A percentile compares a stretch with the other conserved stretches of the same genome.
phyloP scores from a whole-genome alignment of 2,888 invertebrate species.

The Pemphredon lugubris region DNA sequence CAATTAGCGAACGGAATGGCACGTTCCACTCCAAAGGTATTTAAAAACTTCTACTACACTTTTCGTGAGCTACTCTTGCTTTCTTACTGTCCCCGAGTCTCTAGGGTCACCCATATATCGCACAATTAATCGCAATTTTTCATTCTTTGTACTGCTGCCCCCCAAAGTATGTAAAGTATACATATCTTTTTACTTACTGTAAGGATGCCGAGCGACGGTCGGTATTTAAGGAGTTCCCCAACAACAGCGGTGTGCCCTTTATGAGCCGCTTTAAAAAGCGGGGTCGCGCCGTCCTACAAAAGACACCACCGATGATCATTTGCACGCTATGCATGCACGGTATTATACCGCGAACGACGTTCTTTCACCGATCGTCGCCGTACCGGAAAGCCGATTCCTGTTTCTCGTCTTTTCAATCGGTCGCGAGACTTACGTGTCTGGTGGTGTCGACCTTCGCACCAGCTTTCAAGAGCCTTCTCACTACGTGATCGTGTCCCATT shows the following conservation, averaged over 20 bases:
- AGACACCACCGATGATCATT: background rate
- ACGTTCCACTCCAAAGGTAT: no score
- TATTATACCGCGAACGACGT: background rate
- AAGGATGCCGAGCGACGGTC: slow-evolving; percentile 90
- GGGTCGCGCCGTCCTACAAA: slow-evolving; percentile 93
- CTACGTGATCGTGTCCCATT: slow-evolving; percentile 95
- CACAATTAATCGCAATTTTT: background rate
- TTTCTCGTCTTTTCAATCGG: slow-evolving; percentile 13
- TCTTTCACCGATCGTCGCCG: slow-evolving; percentile 9
- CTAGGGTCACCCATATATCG: no score
- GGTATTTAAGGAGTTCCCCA: slow-evolving; percentile 90
- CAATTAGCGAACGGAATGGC: no score
- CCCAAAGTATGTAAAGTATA: no score
- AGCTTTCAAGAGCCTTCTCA: slow-evolving; percentile 88
- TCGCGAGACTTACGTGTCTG: slow-evolving; percentile 85
- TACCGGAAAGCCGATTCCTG: slow-evolving; percentile 9
- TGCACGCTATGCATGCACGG: background rate
- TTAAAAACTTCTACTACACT: no score
- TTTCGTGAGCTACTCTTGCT: no score
- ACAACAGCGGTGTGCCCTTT: slow-evolving; percentile 96
- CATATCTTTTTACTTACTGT: slow-evolving; percentile 84
- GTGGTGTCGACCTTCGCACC: slow-evolving; percentile 91
- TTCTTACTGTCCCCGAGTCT: no score
- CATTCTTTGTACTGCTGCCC: no score
- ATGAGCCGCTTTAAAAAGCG: slow-evolving; percentile 96